Conservation (phyloP, 2,113 vertebrate species). For the Orthonyx spaldingii region DNA sequence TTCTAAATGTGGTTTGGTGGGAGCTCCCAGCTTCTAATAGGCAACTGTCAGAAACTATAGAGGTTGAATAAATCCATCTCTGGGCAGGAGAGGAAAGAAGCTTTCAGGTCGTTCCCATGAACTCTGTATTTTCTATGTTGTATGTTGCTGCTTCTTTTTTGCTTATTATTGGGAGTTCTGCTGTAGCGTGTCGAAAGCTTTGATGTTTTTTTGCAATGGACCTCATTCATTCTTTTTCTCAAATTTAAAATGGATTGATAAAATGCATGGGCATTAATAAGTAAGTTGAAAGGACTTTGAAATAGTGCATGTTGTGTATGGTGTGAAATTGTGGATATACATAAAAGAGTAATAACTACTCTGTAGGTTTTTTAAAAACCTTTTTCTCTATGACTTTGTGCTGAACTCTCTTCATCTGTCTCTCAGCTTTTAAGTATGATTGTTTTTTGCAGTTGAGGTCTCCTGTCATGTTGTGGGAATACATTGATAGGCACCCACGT, state of each 20-base stretch:
- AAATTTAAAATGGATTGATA: neutral
- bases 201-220: neutral
- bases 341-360: neutral
- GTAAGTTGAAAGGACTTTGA: constrained; percentile 63
- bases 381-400: neutral
- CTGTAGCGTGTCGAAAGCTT: neutral
- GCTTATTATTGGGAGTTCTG: neutral
- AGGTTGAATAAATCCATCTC: neutral
- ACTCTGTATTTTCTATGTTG: neutral
- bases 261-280: neutral
- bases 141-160: neutral
- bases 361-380: constrained; percentile 1
- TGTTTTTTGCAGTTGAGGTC: constrained; percentile 19
- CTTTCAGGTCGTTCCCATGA: neutral
- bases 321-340: constrained; percentile 11
- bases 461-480: constrained; percentile 11
- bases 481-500: neutral
- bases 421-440: constrained; percentile 23
- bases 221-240: neutral
- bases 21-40: neutral
- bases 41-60: neutral
- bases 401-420: constrained; percentile 14
- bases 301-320: constrained; percentile 29
- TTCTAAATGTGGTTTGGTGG: neutral
- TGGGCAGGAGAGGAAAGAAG: neutral